These are phyloP conservation scores for Euzetes globulus DNA, from an alignment of 2,888 invertebrate species.

Conservation along the genomic window DNA sequence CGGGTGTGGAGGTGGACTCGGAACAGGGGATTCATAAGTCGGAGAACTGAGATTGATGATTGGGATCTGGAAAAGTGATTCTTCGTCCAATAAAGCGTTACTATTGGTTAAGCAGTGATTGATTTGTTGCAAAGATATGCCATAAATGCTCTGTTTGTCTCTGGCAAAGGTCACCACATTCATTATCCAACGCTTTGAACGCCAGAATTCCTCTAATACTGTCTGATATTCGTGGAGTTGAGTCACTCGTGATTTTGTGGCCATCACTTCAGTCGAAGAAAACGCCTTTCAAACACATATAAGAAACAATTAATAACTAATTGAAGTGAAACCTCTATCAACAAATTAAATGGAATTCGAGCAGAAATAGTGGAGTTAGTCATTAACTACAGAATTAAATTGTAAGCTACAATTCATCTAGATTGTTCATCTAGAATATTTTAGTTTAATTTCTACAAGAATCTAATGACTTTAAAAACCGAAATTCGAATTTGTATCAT, in stretches of 20 bases:
- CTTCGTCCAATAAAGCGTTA: neutral
- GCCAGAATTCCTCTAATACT: conserved; percentile 82
- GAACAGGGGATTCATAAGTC: neutral
- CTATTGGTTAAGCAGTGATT: conserved; percentile 4
- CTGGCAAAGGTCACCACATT: conserved; percentile 89
- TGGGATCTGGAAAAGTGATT: neutral
- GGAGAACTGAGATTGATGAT: neutral
- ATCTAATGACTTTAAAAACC: no score
- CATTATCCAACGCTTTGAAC: conserved; percentile 89
- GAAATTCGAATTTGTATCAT: no score
- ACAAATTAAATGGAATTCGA: conserved; percentile 1
- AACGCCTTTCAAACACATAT: conserved; percentile 59
- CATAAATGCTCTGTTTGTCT: conserved; percentile 56
- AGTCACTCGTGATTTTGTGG: conserved; percentile 73
- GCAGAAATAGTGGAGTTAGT: no score
- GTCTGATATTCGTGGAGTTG: conserved; percentile 76
- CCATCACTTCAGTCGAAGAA: conserved; percentile 74
- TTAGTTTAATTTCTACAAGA: no score
- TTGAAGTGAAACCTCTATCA: neutral
- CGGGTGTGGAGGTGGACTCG: neutral
- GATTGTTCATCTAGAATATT: no score
- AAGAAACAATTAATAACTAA: neutral
- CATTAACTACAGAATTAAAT: no score
- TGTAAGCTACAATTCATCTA: no score
- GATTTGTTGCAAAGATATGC: conserved; percentile 46